These are phyloP conservation scores for Clinocottus analis DNA, from an alignment of 2,113 vertebrate species.

Conservation along the genomic window DNA sequence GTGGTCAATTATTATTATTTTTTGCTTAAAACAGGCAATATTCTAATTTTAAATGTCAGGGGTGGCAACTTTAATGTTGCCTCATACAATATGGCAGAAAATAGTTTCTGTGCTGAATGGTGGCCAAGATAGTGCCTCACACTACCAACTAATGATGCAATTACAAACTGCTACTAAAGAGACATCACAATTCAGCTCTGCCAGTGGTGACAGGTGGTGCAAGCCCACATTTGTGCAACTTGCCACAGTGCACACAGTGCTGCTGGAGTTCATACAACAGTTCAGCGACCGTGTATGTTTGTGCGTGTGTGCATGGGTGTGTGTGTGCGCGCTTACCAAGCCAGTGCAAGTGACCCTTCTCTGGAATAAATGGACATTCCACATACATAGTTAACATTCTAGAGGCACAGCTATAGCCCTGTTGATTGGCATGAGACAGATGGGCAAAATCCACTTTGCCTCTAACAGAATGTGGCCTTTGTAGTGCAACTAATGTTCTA, in stretches of 20 bases:
- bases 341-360: slow-evolving; percentile 48
- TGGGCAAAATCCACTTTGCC: slow-evolving; percentile 19
- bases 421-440: slow-evolving; percentile 49
- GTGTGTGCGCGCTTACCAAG: slow-evolving; percentile 17
- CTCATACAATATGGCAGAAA: slow-evolving; percentile 2
- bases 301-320: neutral
- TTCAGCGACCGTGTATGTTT: neutral
- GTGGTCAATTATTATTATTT: neutral
- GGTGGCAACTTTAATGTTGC: slow-evolving; percentile 8
- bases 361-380: slow-evolving; percentile 47
- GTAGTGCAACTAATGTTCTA: neutral
- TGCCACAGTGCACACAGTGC: slow-evolving; percentile 26
- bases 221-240: slow-evolving; percentile 52
- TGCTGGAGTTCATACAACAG: slow-evolving; percentile 39
- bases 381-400: slow-evolving; percentile 48
- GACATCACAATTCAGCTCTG: slow-evolving; percentile 29
- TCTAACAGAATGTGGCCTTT: slow-evolving; percentile 1
- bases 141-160: slow-evolving; percentile 38
- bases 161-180: slow-evolving; percentile 44
- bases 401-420: slow-evolving; percentile 17
- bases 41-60: slow-evolving; percentile 17
- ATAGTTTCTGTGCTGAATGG: slow-evolving; percentile 14
- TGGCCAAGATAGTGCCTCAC: neutral
- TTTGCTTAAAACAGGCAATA: neutral
- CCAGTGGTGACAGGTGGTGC: slow-evolving; percentile 53